Conservation (phyloP, 1,140 invertebrate species). For the Drosophila sproati region DNA sequence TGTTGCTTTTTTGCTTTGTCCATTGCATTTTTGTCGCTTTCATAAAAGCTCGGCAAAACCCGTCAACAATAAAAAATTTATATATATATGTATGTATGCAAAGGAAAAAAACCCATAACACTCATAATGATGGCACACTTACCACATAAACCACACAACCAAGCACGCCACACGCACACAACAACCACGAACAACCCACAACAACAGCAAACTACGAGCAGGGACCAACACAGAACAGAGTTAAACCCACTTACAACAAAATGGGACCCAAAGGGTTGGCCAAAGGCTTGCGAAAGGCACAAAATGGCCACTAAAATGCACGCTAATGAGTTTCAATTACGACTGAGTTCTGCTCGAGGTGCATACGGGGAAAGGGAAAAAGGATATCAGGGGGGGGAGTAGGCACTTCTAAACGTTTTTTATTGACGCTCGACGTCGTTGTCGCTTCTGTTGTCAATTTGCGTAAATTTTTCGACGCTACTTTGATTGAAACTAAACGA, state of each 20-base stretch:
- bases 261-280: slow-evolving; percentile 60
- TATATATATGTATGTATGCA: slow-evolving; percentile 5
- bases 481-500: slow-evolving; percentile 84
- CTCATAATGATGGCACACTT: slow-evolving; percentile 81
- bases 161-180: slow-evolving; percentile 40
- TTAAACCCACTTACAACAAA: background rate
- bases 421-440: slow-evolving; percentile 53
- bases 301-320: slow-evolving; percentile 80
- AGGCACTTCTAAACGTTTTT: slow-evolving; percentile 56
- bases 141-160: slow-evolving; percentile 75
- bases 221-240: background rate
- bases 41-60: slow-evolving; percentile 31
- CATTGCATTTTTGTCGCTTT: background rate
- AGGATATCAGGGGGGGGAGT: background rate
- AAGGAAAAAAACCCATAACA: slow-evolving; percentile 52
- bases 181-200: slow-evolving; percentile 24
- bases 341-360: slow-evolving; percentile 27
- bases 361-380: too few species aligned
- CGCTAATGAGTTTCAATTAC: slow-evolving; percentile 84
- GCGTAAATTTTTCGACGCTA: slow-evolving; percentile 63
- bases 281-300: slow-evolving; percentile 41
- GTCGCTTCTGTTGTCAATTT: slow-evolving; percentile 79
- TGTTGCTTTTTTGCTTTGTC: background rate
- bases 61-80: slow-evolving; percentile 14
- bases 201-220: slow-evolving; percentile 31